These are phyloP conservation scores for Asarcornis scutulata DNA, from an alignment of 2,113 vertebrate species.

Conservation along the genomic window DNA sequence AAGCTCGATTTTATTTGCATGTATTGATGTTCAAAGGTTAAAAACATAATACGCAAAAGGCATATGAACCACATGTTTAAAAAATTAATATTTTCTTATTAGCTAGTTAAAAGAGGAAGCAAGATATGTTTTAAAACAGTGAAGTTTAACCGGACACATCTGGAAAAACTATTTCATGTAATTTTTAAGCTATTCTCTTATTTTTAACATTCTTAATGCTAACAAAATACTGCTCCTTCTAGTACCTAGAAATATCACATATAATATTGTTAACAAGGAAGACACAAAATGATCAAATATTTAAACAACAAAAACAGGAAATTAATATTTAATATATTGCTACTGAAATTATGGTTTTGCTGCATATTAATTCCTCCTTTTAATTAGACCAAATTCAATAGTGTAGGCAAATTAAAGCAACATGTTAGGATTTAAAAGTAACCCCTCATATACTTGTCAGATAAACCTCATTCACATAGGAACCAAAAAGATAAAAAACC, in stretches of 20 bases:
- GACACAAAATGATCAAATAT: not conserved
- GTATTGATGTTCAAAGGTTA: not conserved
- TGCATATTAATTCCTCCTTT: not conserved
- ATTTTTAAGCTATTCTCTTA: accelerated
- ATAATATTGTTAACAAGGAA: not conserved
- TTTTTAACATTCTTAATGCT: not conserved
- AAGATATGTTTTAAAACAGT: not conserved
- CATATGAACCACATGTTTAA: not conserved
- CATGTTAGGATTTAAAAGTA: not conserved
- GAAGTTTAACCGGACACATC: not conserved
- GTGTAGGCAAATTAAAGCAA: not conserved
- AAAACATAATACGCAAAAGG: not conserved
- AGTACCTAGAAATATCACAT: not conserved
- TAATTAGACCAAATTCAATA: not conserved
- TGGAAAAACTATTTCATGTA: not conserved
- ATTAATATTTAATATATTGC: not conserved
- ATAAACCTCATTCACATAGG: too few relatives aligned
- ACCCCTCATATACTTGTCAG: not conserved
- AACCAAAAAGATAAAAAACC: too few relatives aligned
- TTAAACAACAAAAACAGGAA: not conserved
- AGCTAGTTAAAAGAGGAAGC: not conserved
- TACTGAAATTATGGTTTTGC: not conserved
- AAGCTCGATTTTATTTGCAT: not conserved
- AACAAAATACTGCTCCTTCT: not conserved
- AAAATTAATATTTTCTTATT: not conserved